Evolutionary conservation across 2,113 vertebrate genomes (phyloP).

Genomic region (Rhipidura dahli): DNA sequence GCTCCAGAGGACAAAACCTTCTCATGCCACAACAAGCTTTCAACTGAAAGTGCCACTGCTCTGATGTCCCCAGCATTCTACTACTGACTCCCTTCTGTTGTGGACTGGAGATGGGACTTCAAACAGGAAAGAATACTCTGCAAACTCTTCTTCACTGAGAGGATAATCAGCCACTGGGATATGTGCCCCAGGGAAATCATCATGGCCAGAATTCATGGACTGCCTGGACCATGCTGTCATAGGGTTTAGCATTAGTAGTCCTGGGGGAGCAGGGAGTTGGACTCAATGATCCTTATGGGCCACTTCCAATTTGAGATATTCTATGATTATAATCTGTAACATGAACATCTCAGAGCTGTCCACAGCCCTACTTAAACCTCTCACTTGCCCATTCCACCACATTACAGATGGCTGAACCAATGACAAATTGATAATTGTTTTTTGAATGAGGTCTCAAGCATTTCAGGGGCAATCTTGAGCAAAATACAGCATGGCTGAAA

Average conservation of each 20-base stretch:
- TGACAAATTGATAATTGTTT: background rate
- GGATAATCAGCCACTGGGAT: background rate
- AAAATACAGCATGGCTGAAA: background rate
- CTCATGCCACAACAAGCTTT: background rate
- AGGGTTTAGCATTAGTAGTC: background rate
- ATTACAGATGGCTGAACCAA: background rate
- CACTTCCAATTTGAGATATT: background rate
- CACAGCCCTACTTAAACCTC: background rate
- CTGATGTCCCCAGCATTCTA: background rate
- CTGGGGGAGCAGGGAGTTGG: background rate
- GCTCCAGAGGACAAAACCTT: background rate
- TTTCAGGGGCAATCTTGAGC: background rate
- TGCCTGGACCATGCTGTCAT: background rate
- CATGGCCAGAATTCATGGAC: background rate
- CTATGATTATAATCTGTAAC: background rate
- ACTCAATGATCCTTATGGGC: background rate
- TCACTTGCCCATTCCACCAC: background rate
- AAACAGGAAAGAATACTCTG: background rate
- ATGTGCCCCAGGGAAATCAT: background rate
- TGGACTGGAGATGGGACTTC: background rate
- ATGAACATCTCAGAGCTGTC: background rate
- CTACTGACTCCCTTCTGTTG: background rate
- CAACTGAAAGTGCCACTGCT: background rate
- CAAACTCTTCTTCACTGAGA: background rate
- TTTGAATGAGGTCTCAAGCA: background rate